Evolutionary conservation across 2,888 invertebrate genomes (phyloP), one percentile per base, ranked within the genome.

Genomic region (Cheilosia impressa): DNA sequence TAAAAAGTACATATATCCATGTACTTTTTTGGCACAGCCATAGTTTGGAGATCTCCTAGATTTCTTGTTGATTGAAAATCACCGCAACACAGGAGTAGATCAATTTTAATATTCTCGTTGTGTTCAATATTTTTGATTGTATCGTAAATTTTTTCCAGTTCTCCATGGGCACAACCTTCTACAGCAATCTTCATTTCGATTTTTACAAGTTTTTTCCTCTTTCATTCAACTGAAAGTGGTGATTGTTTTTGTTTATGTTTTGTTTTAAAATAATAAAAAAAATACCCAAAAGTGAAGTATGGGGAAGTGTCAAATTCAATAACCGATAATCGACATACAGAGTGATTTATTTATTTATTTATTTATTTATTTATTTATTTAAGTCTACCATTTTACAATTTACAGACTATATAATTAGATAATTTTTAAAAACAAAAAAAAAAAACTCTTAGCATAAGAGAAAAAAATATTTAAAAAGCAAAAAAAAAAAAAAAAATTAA

Each of bases 151-250:
- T 95, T 96, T 89, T 99, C 99, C 84, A 99, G 93, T 92, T 99
- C 98, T 2, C 99, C 99, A 92, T 99, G 99, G 89, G 98, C 97
- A 93, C 99, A 99, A 71, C 99, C 99, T 93, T 98, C 98, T 0
- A 99, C 94, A 0, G 98, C 99, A 78, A 98, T 96, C 93, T 96
- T 97, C 98, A 98, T 97, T 66, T 87, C 89, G 10, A 0, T 34
- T 27, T 27, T 27, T 27, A 27, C 27, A 47, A 0, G 13, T 41
- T n/a, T 41, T 57, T 2, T 22, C 41, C n/a, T 2, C 1, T 7
- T 15, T 13, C 47, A 10, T 53, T 15, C 2, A 17, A 17, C 34
- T 50, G 17, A 2, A 9, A 22, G 1, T 4, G 13, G 5, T 13
- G 19, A 45, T 47, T 50, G 50, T 50, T 24, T 47, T 9, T 41